A percentile compares a stretch with the other conserved stretches of the same genome.
Conservation (phyloP, 2,888 invertebrate species). For the Parthenolecanium corni region DNA sequence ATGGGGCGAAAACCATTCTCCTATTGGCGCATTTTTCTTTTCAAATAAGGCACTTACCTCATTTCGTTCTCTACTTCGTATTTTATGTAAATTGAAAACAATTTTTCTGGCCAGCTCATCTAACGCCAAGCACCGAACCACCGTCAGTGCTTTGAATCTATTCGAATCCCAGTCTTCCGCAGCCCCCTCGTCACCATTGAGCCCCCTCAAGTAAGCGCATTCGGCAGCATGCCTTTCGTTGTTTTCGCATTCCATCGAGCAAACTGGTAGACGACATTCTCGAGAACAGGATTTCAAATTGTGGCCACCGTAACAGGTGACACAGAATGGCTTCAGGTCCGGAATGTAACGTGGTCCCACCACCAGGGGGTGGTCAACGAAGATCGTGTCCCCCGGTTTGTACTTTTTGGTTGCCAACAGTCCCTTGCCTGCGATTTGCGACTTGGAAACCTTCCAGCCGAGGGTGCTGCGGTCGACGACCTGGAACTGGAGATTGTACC, state of each 20-base stretch:
- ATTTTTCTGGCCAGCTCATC: slow-evolving; percentile 43
- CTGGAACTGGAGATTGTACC: not conserved
- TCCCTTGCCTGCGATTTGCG: slow-evolving; percentile 52
- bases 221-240: slow-evolving; percentile 49
- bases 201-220: slow-evolving; percentile 49
- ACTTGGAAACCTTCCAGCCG: slow-evolving; percentile 30
- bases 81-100: slow-evolving; percentile 44
- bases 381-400: slow-evolving; percentile 54
- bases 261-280: slow-evolving; percentile 57
- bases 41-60: no score
- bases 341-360: slow-evolving; percentile 51
- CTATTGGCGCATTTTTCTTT: no score
- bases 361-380: slow-evolving; percentile 56
- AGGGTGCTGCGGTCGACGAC: not conserved
- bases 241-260: slow-evolving; percentile 51
- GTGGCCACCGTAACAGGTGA: slow-evolving; percentile 32
- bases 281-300: slow-evolving; percentile 42
- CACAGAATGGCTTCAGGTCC: slow-evolving; percentile 44
- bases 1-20: no score
- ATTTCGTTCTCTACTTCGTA: slow-evolving; percentile 35
- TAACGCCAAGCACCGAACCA: slow-evolving; percentile 41
- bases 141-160: slow-evolving; percentile 37
- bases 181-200: slow-evolving; percentile 41
- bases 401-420: slow-evolving; percentile 57
- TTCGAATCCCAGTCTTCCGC: not conserved